Conservation (phyloP, 2,888 invertebrate species). For the Orthonychiurus folsomi region DNA sequence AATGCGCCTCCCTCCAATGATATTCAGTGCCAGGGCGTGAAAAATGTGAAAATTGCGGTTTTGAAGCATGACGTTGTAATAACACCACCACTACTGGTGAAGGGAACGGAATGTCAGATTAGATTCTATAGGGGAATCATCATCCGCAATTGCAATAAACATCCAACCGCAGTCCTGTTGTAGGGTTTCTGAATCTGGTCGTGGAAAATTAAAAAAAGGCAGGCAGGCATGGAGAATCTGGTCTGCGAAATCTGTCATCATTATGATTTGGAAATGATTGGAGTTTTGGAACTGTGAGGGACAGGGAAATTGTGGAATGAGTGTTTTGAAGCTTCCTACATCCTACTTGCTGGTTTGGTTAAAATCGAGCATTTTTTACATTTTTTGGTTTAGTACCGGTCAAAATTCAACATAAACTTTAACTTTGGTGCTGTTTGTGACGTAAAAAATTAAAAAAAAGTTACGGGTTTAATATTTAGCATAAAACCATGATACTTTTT, state of each 20-base stretch:
- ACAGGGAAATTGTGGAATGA: too few relatives aligned
- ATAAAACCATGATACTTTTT: too few relatives aligned
- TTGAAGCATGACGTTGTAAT: neutral
- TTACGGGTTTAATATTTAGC: too few relatives aligned
- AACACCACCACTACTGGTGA: neutral
- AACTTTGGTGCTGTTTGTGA: too few relatives aligned
- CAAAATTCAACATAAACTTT: too few relatives aligned
- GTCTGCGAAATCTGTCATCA: neutral
- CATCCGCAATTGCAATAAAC: neutral
- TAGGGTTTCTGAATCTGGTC: neutral
- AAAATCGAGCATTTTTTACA: too few relatives aligned
- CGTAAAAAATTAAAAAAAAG: too few relatives aligned
- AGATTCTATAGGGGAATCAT: too few relatives aligned
- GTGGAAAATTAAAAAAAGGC: neutral
- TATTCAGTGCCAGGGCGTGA: neutral
- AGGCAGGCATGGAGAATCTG: neutral
- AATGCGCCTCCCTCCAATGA: neutral
- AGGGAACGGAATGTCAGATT: neutral
- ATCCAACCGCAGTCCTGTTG: neutral
- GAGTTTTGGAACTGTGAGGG: too few relatives aligned
- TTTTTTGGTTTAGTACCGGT: too few relatives aligned
- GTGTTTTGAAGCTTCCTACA: too few relatives aligned
- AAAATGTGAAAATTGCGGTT: conserved; percentile 1
- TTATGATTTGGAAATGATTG: neutral
- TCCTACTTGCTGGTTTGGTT: too few relatives aligned